Evolutionary conservation across 64 coral and sea anemone species (phyloP), one percentile per base, ranked within the genome.

Genomic region (Dendrophyllia cribrosa): DNA sequence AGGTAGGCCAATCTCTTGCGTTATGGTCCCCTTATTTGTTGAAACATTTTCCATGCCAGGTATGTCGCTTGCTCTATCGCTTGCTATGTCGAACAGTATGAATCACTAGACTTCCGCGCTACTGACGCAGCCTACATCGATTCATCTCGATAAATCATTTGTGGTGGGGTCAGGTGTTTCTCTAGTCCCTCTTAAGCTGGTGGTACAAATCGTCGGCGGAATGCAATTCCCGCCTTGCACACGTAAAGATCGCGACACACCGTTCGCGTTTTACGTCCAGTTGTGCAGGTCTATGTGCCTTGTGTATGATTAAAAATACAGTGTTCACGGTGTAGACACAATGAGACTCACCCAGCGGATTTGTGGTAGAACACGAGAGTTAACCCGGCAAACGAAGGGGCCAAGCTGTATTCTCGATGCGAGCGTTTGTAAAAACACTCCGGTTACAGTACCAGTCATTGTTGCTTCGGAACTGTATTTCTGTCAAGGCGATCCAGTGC

Each of bases 401-500:
- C 88, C 88, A 5, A 94, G 72, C 46, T 92, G 96, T 2, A 91
- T 98, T 56, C 86, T 98, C 4, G 77, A 88, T 23, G 91, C 86
- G 10, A 88, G 86, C 51, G 86, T 88, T 88, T 88, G 86, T 74
- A 88, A 74, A 75, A 21, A 74, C 67, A 58, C 86, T 22, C 52
- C 72, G 11, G 25, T 58, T 47, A 5, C 66, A 58, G 72, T 72
- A 1, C 67, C 67, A 58, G 70, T 24, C 3, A 91, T 98, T 47
- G 75, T 98, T 16, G 79, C 94, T 5, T 98, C 96, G 14, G 71
- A 89, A 53, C 96, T 92, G 22, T 92, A 98, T 67, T 98, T 98
- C 70, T 92, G 90, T 64, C 89, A 88, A 24, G 96, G 96, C 1
- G 96, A 94, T 85, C 92, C 88, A 13, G 49, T 34, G 5, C 76